phyloP scores from a whole-genome alignment of 92 coral and sea anemone genomes.

The Porites lobata region DNA sequence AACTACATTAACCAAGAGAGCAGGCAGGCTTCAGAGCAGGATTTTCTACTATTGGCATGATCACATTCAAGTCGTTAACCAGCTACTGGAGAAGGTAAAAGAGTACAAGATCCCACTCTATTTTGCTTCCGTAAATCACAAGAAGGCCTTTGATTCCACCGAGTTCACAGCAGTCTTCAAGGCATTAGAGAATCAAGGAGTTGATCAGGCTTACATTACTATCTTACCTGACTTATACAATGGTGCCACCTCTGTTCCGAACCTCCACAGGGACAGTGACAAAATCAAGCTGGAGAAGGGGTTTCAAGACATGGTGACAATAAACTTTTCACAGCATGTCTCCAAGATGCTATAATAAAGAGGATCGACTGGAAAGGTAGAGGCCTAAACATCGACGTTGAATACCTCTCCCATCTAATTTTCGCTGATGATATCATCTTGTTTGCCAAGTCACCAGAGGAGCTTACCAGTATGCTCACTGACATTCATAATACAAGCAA shows the following conservation, averaged over 20 bases:
- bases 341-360: background rate
- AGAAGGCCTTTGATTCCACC: background rate
- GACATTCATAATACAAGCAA: background rate
- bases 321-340: slow-evolving; percentile 18
- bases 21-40: too few relatives aligned
- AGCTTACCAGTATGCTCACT: background rate
- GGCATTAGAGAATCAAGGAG: background rate
- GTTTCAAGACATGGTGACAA: slow-evolving; percentile 38
- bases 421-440: slow-evolving; percentile 18
- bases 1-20: background rate
- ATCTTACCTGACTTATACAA: background rate
- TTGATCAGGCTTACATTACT: background rate
- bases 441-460: too few relatives aligned
- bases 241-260: background rate
- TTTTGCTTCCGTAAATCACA: background rate
- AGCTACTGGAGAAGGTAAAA: background rate
- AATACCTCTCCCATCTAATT: slow-evolving; percentile 19
- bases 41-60: background rate
- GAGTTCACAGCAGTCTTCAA: too few relatives aligned
- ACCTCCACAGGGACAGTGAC: background rate
- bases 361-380: background rate
- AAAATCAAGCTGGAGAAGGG: slow-evolving; percentile 11
- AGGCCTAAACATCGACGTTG: slow-evolving; percentile 16
- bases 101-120: background rate
- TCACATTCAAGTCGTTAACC: background rate